These are phyloP conservation scores for Eciton burchellii DNA, from an alignment of 1,140 invertebrate species.

Conservation along the genomic window DNA sequence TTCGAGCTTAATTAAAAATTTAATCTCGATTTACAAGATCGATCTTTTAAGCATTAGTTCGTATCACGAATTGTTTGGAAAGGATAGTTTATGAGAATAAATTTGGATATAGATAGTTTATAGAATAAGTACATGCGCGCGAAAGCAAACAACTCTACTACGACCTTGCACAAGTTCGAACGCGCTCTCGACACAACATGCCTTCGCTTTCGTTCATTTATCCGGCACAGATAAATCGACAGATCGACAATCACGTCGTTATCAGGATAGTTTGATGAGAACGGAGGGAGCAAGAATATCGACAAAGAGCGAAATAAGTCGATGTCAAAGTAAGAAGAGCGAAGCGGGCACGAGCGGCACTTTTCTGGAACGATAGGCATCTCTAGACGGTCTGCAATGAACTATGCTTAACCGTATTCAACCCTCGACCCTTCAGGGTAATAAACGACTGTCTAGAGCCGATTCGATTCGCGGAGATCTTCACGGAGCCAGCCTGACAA, in stretches of 20 bases:
- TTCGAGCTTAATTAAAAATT: constrained; percentile 20
- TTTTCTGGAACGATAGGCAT: constrained; percentile 58
- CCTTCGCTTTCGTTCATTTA: constrained; percentile 4
- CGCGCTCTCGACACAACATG: constrained; percentile 19
- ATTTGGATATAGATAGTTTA: constrained; percentile 11
- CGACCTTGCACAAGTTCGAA: not conserved
- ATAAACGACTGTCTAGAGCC: constrained; percentile 63
- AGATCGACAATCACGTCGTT: constrained; percentile 38
- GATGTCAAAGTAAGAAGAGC: constrained; percentile 12
- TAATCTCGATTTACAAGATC: constrained; percentile 9
- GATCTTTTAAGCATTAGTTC: not conserved
- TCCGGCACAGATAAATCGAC: constrained; percentile 18
- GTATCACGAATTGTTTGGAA: constrained; percentile 1
- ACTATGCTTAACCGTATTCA: constrained; percentile 48
- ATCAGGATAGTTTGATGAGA: constrained; percentile 8
- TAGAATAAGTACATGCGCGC: constrained; percentile 9
- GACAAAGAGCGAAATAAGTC: constrained; percentile 32
- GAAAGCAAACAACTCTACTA: not conserved
- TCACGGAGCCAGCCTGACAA: constrained; percentile 51
- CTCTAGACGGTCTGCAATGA: constrained; percentile 51
- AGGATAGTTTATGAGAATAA: no score
- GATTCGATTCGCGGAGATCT: constrained; percentile 45
- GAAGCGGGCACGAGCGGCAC: not conserved
- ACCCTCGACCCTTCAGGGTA: constrained; percentile 57
- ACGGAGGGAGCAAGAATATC: not conserved